Evolutionary conservation across 2,888 invertebrate genomes (phyloP).

Genomic region (Vanessa cardui): DNA sequence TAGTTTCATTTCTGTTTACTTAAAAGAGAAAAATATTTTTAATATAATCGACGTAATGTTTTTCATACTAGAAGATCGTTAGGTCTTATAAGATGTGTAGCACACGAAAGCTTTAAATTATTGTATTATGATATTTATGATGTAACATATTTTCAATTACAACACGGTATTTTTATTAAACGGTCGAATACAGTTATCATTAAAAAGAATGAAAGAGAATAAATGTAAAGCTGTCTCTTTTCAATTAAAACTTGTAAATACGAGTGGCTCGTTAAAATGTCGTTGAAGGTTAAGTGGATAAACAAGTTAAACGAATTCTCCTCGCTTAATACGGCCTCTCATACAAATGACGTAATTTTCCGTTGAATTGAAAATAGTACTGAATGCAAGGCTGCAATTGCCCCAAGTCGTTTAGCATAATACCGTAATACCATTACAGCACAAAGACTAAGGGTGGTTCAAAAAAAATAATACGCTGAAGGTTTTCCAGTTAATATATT

Average conservation of each 20-base stretch:
- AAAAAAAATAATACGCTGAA: constrained; percentile 32
- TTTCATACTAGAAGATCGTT: too few relatives aligned
- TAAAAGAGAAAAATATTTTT: too few relatives aligned
- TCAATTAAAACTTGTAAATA: constrained; percentile 35
- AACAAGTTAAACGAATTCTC: constrained; percentile 44
- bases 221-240: constrained; percentile 23
- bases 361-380: constrained; percentile 63
- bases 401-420: constrained; percentile 74
- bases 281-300: constrained; percentile 43
- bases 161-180: neutral
- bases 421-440: constrained; percentile 70
- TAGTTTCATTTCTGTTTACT: too few relatives aligned
- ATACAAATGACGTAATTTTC: constrained; percentile 60
- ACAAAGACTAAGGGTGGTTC: constrained; percentile 51
- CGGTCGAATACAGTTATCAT: neutral
- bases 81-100: too few relatives aligned
- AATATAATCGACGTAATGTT: too few relatives aligned
- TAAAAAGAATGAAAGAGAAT: neutral
- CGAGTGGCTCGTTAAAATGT: constrained; percentile 40
- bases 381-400: constrained; percentile 71
- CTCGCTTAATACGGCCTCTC: constrained; percentile 57
- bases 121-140: too few relatives aligned
- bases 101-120: too few relatives aligned
- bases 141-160: too few relatives aligned
- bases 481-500: constrained; percentile 4